Percentiles rank a stretch among this genome's conserved stretches.
These are phyloP conservation scores for Melanostigma gelatinosum DNA, from an alignment of 2,113 vertebrate species.

Conservation along the genomic window DNA sequence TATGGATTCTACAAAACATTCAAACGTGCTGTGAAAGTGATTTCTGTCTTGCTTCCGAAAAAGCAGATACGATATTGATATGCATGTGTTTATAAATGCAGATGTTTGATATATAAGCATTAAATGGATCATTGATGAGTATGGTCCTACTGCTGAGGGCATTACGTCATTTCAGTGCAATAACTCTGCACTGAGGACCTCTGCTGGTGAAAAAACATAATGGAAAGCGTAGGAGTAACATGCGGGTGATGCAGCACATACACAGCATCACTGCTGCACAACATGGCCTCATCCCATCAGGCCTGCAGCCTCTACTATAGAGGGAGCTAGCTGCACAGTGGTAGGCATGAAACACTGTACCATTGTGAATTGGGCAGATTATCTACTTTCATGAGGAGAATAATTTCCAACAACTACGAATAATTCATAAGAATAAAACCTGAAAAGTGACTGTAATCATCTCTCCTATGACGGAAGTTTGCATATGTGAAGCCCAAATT, in stretches of 20 bases:
- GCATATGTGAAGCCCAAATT: background rate
- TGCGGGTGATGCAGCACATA: slow-evolving; percentile 32
- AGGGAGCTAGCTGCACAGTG: slow-evolving; percentile 24
- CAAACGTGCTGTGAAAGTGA: background rate
- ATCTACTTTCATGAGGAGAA: slow-evolving; percentile 1
- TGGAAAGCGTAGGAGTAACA: background rate
- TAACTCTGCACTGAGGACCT: slow-evolving; percentile 54
- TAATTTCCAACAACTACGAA: background rate
- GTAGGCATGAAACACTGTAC: background rate
- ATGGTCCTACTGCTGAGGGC: slow-evolving; percentile 8
- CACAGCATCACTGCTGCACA: slow-evolving; percentile 33
- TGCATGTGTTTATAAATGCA: slow-evolving; percentile 13
- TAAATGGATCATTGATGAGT: slow-evolving; percentile 3
- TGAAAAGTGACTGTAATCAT: slow-evolving; percentile 40
- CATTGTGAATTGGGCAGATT: background rate
- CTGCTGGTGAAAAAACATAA: slow-evolving; percentile 67
- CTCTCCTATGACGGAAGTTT: slow-evolving; percentile 4
- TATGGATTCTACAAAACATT: slow-evolving; percentile 4
- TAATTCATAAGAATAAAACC: background rate
- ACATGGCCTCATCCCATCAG: slow-evolving; percentile 45
- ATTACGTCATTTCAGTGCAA: slow-evolving; percentile 68
- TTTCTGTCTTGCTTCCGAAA: slow-evolving; percentile 12
- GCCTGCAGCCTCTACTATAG: slow-evolving; percentile 27
- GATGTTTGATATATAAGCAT: slow-evolving; percentile 13
- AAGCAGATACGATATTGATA: slow-evolving; percentile 6